Conservation (phyloP, 2,113 vertebrate genomes). For the Dasyurus viverrinus region DNA sequence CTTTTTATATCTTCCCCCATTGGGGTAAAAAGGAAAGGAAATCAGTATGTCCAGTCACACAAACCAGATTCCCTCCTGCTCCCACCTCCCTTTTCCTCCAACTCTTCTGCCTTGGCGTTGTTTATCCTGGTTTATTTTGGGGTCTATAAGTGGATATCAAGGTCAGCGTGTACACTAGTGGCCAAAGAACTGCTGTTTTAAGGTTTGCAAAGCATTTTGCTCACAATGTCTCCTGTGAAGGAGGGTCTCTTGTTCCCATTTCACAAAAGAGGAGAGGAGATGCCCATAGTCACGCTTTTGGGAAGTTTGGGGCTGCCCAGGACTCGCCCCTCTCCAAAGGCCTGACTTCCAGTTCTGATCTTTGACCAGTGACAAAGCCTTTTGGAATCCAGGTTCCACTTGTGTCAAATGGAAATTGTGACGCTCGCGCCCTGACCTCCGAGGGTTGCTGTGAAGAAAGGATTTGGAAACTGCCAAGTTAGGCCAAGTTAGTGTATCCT, state of each 20-base stretch:
- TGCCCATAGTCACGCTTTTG: background rate
- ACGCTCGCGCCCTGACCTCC: too few relatives aligned
- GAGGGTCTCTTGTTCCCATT: background rate
- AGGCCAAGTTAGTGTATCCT: too few relatives aligned
- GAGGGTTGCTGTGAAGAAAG: background rate
- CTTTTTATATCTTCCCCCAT: background rate
- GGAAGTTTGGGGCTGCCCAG: background rate
- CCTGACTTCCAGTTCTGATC: background rate
- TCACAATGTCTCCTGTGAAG: background rate
- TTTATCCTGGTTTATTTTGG: background rate
- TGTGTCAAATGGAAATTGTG: too few relatives aligned
- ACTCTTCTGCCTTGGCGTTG: background rate
- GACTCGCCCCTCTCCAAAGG: background rate
- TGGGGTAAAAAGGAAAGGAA: background rate
- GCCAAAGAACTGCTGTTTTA: background rate
- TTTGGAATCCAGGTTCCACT: background rate
- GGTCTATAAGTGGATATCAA: background rate
- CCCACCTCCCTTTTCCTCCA: background rate
- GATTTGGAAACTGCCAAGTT: background rate
- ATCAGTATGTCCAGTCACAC: background rate
- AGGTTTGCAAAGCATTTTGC: background rate
- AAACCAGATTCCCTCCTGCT: background rate
- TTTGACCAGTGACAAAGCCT: background rate
- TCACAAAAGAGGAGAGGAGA: background rate
- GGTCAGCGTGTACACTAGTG: background rate